phyloP scores from a whole-genome alignment of 2,797 vertebrate genomes.

The Falco peregrinus region DNA sequence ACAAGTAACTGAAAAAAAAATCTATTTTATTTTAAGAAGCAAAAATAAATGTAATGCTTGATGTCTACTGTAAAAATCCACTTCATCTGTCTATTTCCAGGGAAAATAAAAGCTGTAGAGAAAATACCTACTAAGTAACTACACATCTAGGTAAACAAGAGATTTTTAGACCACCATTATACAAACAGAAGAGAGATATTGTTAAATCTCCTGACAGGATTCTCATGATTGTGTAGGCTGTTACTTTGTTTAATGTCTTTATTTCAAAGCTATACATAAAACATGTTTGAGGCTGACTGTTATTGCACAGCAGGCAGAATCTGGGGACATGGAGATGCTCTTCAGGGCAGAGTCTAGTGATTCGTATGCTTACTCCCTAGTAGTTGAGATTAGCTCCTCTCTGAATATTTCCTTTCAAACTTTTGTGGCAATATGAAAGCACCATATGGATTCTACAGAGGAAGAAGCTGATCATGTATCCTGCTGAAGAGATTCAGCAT shows the following conservation, averaged over 20 bases:
- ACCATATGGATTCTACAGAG: neutral
- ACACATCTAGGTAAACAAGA: neutral
- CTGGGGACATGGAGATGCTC: neutral
- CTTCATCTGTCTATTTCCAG: neutral
- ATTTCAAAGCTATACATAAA: neutral
- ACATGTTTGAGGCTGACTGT: neutral
- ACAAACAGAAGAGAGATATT: neutral
- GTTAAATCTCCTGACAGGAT: neutral
- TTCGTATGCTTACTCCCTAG: neutral
- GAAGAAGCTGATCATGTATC: neutral
- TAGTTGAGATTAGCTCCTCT: neutral
- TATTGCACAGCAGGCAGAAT: neutral
- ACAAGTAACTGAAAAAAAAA: neutral
- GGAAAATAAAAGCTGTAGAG: neutral
- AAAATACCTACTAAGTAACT: neutral
- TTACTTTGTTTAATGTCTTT: neutral
- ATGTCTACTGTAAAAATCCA: neutral
- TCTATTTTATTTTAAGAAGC: neutral
- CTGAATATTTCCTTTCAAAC: neutral
- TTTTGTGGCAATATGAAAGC: neutral
- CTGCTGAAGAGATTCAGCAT: neutral
- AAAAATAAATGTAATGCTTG: neutral
- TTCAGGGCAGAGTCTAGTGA: neutral
- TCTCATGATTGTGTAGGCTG: neutral
- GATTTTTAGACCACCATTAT: neutral